These are phyloP conservation scores for Mustela nigripes DNA, from an alignment of 2,113 vertebrate genomes.

Conservation along the genomic window DNA sequence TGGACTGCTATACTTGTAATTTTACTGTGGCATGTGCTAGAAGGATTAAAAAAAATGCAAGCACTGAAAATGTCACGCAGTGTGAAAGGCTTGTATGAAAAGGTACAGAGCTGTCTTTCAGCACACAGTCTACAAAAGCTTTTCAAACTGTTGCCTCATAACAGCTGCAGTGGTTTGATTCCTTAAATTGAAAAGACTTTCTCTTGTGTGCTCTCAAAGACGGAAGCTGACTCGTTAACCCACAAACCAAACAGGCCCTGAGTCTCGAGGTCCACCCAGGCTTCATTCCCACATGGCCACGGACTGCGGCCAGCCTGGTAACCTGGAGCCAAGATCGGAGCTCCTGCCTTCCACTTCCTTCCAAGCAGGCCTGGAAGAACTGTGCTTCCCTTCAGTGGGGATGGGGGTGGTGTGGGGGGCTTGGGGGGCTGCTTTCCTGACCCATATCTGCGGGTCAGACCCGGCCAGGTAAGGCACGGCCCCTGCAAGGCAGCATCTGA, in stretches of 20 bases:
- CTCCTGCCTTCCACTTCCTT: rapidly evolving
- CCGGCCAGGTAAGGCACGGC: neutral
- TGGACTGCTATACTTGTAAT: constrained; percentile 35
- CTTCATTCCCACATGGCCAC: neutral
- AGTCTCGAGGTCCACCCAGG: neutral
- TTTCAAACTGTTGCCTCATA: constrained; percentile 60
- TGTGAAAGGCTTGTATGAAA: constrained; percentile 68
- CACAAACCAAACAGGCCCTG: neutral
- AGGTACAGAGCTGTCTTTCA: constrained; percentile 68
- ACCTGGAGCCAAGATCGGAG: rapidly evolving
- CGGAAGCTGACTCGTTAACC: constrained; percentile 46
- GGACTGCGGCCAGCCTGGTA: rapidly evolving
- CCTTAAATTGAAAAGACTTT: constrained; percentile 61
- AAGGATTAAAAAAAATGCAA: constrained; percentile 25
- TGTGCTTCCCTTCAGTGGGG: no score
- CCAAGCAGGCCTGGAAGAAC: rapidly evolving
- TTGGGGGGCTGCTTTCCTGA: neutral
- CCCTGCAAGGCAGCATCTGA: rapidly evolving
- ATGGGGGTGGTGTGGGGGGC: no score
- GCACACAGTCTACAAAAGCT: constrained; percentile 60
- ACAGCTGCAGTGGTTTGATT: constrained; percentile 66
- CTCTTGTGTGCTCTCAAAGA: constrained; percentile 57
- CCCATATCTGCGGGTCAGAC: neutral
- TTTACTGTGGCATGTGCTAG: constrained; percentile 58
- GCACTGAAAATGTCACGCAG: constrained; percentile 65